A percentile compares a stretch with the other conserved stretches of the same genome.
Evolutionary conservation across 2,888 invertebrate species (phyloP).

Genomic region (Cryptocephalus primarius): DNA sequence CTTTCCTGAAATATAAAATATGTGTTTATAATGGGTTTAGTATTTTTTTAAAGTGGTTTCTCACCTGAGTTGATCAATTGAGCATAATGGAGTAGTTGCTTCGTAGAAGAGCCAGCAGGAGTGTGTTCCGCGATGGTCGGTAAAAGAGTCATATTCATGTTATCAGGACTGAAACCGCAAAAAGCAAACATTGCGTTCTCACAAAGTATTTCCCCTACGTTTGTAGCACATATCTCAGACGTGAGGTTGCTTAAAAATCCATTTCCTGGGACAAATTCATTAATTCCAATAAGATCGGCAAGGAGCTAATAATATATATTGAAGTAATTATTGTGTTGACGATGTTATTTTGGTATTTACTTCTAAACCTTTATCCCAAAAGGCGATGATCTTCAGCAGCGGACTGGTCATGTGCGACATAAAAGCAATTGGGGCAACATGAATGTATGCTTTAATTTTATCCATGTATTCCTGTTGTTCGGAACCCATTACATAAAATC

Average conservation of each 20-base stretch:
- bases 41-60: constrained; percentile 18
- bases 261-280: constrained; percentile 55
- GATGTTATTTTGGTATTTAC: constrained; percentile 9
- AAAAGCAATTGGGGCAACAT: constrained; percentile 58
- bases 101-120: constrained; percentile 41
- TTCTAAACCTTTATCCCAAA: constrained; percentile 15
- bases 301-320: constrained; percentile 9
- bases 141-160: constrained; percentile 28
- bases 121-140: constrained; percentile 18
- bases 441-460: constrained; percentile 54
- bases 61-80: constrained; percentile 46
- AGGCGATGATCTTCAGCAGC: constrained; percentile 18
- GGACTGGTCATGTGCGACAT: constrained; percentile 41
- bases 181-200: constrained; percentile 27
- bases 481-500: constrained; percentile 55
- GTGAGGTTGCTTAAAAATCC: constrained; percentile 30
- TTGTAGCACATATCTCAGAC: constrained; percentile 6
- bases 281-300: constrained; percentile 32
- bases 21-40: not conserved
- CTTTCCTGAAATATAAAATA: constrained; percentile 5
- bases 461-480: constrained; percentile 51
- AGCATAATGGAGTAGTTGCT: constrained; percentile 60
- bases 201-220: constrained; percentile 19
- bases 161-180: constrained; percentile 27
- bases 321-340: too few relatives aligned